Evolutionary conservation across 1,140 invertebrate genomes (phyloP), one percentile per base, ranked within the genome.

Genomic region (Neodiprion virginianus): DNA sequence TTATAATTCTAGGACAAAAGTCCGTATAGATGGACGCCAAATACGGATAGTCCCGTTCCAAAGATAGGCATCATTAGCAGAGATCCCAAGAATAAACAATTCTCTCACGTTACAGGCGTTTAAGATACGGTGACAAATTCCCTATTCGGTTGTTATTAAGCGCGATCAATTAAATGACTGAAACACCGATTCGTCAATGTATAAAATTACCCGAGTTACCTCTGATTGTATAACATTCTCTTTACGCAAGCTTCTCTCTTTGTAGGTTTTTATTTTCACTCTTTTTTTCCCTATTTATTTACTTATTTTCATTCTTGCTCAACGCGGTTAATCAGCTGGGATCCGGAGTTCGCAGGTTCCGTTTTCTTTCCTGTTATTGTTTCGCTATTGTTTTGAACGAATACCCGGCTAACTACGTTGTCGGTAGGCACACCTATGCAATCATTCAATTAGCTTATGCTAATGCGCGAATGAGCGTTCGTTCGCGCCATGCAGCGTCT

Each of bases 21-120:
- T 40, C 2, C 28, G 28, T 78, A 74, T 78, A 28, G 28, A 21
- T 47, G 12, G 48, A 48, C 48, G 69, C 78, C 76, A 77, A 79
- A 79, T 73, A 79, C 74, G 76, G 76, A 79, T 76, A 76, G 74
- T 76, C 70, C 61, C 67, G 53, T 28, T 72, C 83, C 83, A 84
- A 85, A 85, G 80, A 85, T 84, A 82, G 84, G 79, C 80, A 85
- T 85, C 82, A 79, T 79, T 80, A 77, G 47, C n/a, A 12, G 11
- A 61, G n/a, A 61, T 12, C n/a, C 53, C n/a, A 61, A 61, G 53
- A 61, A 61, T 61, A 14, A 61, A 14, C 53, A 14, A 61, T 17
- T 61, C 53, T 61, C 53, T 61, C 53, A 61, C 53, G 53, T 61
- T 12, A 61, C 53, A 17, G 8, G 53, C 28, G 53, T 61, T 61